Percentiles rank a stretch among this genome's conserved stretches.
phyloP scores from a whole-genome alignment of 2,888 invertebrate genomes.

The Brassicogethes aeneus region DNA sequence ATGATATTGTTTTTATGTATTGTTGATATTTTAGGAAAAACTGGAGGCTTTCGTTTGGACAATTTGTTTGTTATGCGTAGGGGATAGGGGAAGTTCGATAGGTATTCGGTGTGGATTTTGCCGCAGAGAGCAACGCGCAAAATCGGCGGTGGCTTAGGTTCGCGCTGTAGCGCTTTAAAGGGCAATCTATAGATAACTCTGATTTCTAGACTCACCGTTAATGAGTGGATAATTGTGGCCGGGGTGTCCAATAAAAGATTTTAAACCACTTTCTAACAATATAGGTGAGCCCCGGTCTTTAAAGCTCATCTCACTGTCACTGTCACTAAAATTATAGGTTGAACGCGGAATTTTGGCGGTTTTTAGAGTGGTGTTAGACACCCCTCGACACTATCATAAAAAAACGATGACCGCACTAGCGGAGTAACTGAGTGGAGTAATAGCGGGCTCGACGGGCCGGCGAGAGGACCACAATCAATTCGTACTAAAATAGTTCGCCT shows the following conservation, averaged over 20 bases:
- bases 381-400: conserved; percentile 19
- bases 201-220: conserved; percentile 51
- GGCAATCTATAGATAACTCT: conserved; percentile 14
- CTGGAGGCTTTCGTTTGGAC: no score
- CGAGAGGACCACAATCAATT: conserved; percentile 35
- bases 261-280: conserved; percentile 79
- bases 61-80: no score
- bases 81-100: conserved; percentile 1
- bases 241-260: conserved; percentile 77
- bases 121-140: conserved; percentile 5
- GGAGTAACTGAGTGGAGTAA: conserved; percentile 10
- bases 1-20: background rate
- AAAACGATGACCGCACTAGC: conserved; percentile 24
- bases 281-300: conserved; percentile 79
- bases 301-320: conserved; percentile 73
- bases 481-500: conserved; percentile 39
- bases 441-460: conserved; percentile 12
- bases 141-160: background rate
- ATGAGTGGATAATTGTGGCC: conserved; percentile 72
- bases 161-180: conserved; percentile 8
- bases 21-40: no score
- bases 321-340: conserved; percentile 40
- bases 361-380: conserved; percentile 17
- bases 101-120: background rate
- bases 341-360: conserved; percentile 42